Base-by-base conservation (phyloP, 2,888 invertebrate species). In the Brenthis ino region DNA sequence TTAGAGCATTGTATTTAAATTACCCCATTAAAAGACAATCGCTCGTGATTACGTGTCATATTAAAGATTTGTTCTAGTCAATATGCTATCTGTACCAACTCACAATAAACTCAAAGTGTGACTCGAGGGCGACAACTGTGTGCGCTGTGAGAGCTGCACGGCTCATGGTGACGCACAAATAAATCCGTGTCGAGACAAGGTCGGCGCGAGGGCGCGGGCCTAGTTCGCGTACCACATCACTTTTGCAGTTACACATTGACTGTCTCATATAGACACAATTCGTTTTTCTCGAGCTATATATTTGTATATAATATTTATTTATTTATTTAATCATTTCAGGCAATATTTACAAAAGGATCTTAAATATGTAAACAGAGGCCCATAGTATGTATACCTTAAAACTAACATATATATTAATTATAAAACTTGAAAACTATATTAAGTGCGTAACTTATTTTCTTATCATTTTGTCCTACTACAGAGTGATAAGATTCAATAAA, bases 161-260 rank as follows among this genome's bases (percentile, higher is more conserved):
- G 67, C 64, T 58, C 78, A 80, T 79, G 80, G 85, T 91, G 90
- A 90, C 91, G 89, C 89, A 89, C 86, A 85, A 87, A 88, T 88
- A 91, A 90, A 89, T 88, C 88, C 88, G 89, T 86, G 88, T 83
- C 88, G 88, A 85, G 88, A 87, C 90, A 91, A 91, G 92, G 91
- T 91, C 91, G 88, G 82, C 79, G 81, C 85, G 89, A 89, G 89
- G 89, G 89, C 89, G 87, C 87, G 83, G 81, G 85, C 79, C 84
- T 86, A 86, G 85, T 84, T 85, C 85, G 75, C 82, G 77, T 75
- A 67, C 74, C 72, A 63, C 37, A 50, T 28, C 60, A 53, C 47
- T 47, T 53, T 43, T 33, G 33, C 61, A 48, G 6, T 64, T 65
- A 64, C 74, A 70, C 74, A 74, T 67, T 64, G 64, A 69, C 20